These are phyloP conservation scores for Myxocyprinus asiaticus DNA, from an alignment of 2,113 vertebrate species.

Conservation along the genomic window DNA sequence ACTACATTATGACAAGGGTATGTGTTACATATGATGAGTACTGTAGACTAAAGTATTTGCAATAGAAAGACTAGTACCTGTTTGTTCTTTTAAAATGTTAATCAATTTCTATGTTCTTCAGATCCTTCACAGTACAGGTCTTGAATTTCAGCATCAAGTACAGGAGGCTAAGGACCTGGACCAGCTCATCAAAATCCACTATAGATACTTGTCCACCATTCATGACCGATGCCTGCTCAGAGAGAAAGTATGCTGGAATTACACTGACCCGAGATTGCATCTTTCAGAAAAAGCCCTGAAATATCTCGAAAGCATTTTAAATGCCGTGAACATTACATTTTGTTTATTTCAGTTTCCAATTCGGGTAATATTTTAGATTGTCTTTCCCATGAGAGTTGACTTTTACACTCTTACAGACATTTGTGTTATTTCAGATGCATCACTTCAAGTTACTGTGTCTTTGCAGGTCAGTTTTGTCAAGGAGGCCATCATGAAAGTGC, in stretches of 20 bases:
- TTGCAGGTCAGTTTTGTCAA: constrained; percentile 95
- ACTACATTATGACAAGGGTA: constrained; percentile 98
- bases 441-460: background rate
- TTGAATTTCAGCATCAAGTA: constrained; percentile 98
- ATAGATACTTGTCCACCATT: constrained; percentile 94
- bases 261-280: background rate
- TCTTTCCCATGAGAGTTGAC: too few species aligned
- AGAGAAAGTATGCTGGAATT: constrained; percentile 83
- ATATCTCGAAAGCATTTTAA: too few species aligned
- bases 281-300: too few species aligned
- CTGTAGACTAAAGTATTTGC: too few species aligned
- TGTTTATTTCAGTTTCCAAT: too few species aligned
- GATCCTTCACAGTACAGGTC: constrained; percentile 96
- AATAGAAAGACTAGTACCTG: too few species aligned
- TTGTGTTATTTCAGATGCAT: background rate
- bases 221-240: constrained; percentile 93
- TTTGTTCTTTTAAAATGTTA: too few species aligned
- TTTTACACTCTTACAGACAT: too few species aligned
- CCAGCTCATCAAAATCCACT: constrained; percentile 98
- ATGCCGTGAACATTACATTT: too few species aligned
- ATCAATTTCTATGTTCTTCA: constrained; percentile 55
- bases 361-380: too few species aligned
- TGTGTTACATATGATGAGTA: constrained; percentile 53
- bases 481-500: constrained; percentile 97
- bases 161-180: constrained; percentile 98